These are phyloP conservation scores for Coptodon rendalli DNA, from an alignment of 2,113 vertebrate species.

Conservation along the genomic window DNA sequence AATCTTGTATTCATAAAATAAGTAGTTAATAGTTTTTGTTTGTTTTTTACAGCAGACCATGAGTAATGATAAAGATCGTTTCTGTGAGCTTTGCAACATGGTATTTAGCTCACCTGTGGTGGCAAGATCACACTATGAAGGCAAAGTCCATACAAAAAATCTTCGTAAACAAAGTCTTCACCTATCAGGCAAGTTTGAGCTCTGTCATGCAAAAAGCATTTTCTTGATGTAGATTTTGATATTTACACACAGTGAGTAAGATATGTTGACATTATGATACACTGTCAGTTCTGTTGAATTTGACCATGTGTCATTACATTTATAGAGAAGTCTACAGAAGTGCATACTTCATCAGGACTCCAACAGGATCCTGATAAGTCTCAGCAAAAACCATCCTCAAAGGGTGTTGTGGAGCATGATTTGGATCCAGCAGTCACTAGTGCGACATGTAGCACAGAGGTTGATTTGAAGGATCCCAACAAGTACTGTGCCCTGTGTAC, in stretches of 20 bases:
- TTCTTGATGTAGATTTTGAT: neutral
- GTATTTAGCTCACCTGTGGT: constrained; percentile 74
- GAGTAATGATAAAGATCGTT: constrained; percentile 63
- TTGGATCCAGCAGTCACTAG: neutral
- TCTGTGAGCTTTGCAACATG: constrained; percentile 79
- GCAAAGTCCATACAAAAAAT: constrained; percentile 78
- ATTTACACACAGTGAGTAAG: neutral
- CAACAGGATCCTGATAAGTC: neutral
- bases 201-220: neutral
- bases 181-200: constrained; percentile 24
- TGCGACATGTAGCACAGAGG: neutral
- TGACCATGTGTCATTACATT: neutral
- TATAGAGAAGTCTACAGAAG: neutral
- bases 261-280: neutral
- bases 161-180: constrained; percentile 54
- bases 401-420: neutral
- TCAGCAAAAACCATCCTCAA: neutral
- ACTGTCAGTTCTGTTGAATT: neutral
- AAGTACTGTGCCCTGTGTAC: constrained; percentile 76
- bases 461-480: constrained; percentile 70
- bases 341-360: neutral
- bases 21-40: neutral
- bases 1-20: neutral
- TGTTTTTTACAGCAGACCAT: constrained; percentile 51
- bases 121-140: constrained; percentile 74